Percentiles rank a stretch among this genome's conserved stretches.
phyloP scores from a whole-genome alignment of 2,888 invertebrate species.

The Eumerus sabulonum region DNA sequence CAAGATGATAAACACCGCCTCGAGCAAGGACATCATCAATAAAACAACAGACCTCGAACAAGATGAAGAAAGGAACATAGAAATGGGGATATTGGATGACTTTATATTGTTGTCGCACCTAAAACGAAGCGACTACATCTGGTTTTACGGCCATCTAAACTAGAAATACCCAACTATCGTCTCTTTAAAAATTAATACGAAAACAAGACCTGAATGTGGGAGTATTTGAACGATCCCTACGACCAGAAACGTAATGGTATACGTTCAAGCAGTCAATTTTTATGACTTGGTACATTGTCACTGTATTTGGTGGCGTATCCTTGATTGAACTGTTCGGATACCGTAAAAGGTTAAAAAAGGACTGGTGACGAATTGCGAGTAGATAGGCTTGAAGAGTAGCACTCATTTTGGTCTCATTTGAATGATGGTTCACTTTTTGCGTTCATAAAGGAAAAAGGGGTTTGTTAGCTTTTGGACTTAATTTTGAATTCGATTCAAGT shows the following conservation, averaged over 20 bases:
- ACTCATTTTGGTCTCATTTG: no score
- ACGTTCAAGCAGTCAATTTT: background rate
- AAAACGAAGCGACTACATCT: background rate
- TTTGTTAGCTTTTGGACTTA: no score
- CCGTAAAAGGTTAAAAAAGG: no score
- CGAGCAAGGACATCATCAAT: background rate
- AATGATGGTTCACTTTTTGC: no score
- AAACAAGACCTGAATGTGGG: background rate
- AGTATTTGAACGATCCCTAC: background rate
- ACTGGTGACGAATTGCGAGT: no score
- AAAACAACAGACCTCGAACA: background rate
- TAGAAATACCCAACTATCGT: background rate
- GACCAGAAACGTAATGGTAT: background rate
- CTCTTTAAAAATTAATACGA: background rate
- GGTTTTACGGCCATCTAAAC: background rate
- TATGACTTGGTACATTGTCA: background rate
- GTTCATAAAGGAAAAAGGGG: no score
- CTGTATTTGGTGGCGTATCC: background rate
- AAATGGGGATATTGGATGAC: constrained; percentile 6
- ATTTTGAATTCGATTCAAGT: no score
- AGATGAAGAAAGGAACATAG: background rate
- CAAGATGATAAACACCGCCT: background rate
- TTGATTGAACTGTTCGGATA: background rate
- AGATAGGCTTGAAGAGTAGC: no score
- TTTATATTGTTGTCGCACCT: constrained; percentile 17